Base-by-base conservation (phyloP, 2,888 invertebrate genomes). In the Tribolium freemani region DNA sequence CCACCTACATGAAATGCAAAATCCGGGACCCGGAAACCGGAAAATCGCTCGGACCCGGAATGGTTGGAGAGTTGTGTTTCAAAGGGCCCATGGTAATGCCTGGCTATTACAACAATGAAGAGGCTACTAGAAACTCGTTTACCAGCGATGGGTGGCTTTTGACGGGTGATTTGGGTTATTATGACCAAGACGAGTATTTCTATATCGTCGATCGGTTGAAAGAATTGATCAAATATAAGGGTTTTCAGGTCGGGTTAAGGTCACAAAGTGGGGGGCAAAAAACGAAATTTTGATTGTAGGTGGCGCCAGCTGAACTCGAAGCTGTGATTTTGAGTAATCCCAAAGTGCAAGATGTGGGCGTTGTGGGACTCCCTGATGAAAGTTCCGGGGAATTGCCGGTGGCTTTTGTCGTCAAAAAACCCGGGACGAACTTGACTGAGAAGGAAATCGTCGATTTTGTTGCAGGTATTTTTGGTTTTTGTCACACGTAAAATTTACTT, bases 221-320 rank as follows among this genome's bases (percentile, higher is more conserved):
- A 84, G 96, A 96, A 83, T 90, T 97, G 31, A 96, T 97, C 81
- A 97, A 97, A 85, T 96, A 95, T 83, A 96, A 96, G 85, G 96
- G 93, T 48, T 93, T 91, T 80, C 93, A 94, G 90, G 94, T 94
- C 76, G 64, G 38, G 51, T 26, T 11, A 50, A 11, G 9, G 16
- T 51, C 38, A n/a, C n/a, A 38, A 16, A 16, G 2, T 9, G 9
- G 9, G 2, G 38, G 8, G 16, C 16, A 38, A 38, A 38, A 38
- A 6, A 0, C 9, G 31, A 30, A 67, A 54, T 30, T 48, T 58
- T 73, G 1, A 3, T 26, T 26, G 16, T 26, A 92, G 90, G 91
- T 91, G 51, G 93, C 96, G 0, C 96, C 96, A 1, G 96, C 96
- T 0, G 96, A 96, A 87, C 86, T 97, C 45, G 96, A 97, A 86